A percentile compares a stretch with the other conserved stretches of the same genome.
Evolutionary conservation across 2,113 vertebrate species (phyloP).

Genomic region (Perca fluviatilis): DNA sequence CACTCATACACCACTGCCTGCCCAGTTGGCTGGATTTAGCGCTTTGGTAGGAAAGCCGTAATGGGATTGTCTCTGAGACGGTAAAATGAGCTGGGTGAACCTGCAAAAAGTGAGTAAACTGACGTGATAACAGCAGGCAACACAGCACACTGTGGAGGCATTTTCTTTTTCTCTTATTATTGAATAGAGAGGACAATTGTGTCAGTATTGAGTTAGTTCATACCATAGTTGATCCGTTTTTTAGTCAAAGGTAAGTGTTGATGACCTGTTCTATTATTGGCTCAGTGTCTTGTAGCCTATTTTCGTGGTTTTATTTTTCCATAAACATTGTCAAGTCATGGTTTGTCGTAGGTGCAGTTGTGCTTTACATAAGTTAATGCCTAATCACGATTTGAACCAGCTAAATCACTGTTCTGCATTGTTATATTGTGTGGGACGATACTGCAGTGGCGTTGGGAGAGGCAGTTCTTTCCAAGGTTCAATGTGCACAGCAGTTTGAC

Average conservation of each 20-base stretch:
- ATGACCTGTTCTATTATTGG: not conserved
- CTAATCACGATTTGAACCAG: constrained; percentile 15
- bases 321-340: constrained; percentile 39
- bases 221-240: not conserved
- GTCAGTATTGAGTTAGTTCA: constrained; percentile 15
- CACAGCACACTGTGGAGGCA: constrained; percentile 17
- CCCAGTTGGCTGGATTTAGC: constrained; percentile 41
- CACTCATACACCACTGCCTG: constrained; percentile 32
- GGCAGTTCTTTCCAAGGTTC: constrained; percentile 37
- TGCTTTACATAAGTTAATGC: constrained; percentile 14
- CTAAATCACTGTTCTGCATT: constrained; percentile 15
- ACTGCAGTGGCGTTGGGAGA: constrained; percentile 32
- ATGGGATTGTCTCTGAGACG: constrained; percentile 52
- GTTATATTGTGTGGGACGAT: constrained; percentile 12
- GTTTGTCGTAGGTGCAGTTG: constrained; percentile 12
- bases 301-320: constrained; percentile 20
- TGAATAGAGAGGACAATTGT: constrained; percentile 22
- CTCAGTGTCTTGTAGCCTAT: not conserved
- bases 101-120: constrained; percentile 32
- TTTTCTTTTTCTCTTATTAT: constrained; percentile 20
- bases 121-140: constrained; percentile 2
- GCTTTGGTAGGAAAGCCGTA: constrained; percentile 49
- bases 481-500: constrained; percentile 39
- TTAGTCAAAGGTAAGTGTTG: constrained; percentile 10
- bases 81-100: constrained; percentile 35